Evolutionary conservation across 2,888 invertebrate genomes (phyloP), one percentile per base, ranked within the genome.

Genomic region (Morpho deidamia): DNA sequence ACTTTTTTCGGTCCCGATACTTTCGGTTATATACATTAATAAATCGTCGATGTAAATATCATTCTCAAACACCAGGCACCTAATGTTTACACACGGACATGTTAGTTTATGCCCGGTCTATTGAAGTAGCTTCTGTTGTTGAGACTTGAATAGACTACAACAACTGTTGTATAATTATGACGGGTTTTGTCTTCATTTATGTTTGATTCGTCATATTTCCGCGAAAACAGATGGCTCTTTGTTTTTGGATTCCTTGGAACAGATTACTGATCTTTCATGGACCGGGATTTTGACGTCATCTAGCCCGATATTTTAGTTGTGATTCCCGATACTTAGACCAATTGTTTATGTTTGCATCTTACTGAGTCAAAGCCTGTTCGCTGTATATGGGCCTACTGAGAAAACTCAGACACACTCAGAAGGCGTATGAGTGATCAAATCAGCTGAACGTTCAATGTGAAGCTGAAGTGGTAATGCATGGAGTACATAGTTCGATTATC

Each of bases 91-190:
- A 49, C 35, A 45, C 40, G 40, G 41, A 11, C 35, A 37, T 14
- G 37, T 43, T 35, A 50, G 54, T 54, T 44, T 53, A 54, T 33
- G 35, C 39, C 8, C 12, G 34, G 32, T 48, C 41, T 42, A 52
- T 43, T 41, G 41, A 54, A 40, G 49, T 49, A 49, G 48, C 53
- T 34, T 49, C 48, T 53, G 53, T 56, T 55, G 43, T n/a, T 23
- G 37, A 48, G 40, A 49, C 49, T 39, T 48, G 34, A 35, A 44
- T 44, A 43, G 40, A 38, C 48, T 43, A 38, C 23, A 47, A 48
- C 41, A 32, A 8, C 11, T 23, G 10, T 46, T 23, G 23, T 23
- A 23, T 23, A 23, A 23, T 23, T 23, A 23, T 23, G 23, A 23
- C 23, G 23, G 23, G 5, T 5, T 23, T 23, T 23, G 23, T n/a